Evolutionary conservation across 2,797 vertebrate genomes (phyloP), one percentile per base, ranked within the genome.

Genomic region (Epinephelus coioides): DNA sequence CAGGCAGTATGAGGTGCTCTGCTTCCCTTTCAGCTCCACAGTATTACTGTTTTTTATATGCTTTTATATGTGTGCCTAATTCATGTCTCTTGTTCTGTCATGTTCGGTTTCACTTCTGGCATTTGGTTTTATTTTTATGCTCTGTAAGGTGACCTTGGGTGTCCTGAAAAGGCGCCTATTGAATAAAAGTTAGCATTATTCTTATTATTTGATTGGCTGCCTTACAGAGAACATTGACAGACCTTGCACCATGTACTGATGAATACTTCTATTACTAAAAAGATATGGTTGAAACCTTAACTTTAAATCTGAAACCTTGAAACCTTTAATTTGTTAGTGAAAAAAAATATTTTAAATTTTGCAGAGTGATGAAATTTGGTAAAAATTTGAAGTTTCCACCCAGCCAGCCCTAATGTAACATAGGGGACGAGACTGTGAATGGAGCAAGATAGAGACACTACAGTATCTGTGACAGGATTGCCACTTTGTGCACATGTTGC

Each of bases 401-500:
- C 10, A 60, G 10, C 6, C 2, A 6, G 38, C n/a, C 50, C 43
- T n/a, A 30, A 30, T 44, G 25, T 25, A 66, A 17, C 19, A 25
- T 27, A 30, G 23, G 30, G 62, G 30, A 30, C 15, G 40, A 61
- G 54, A 40, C 12, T n/a, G 8, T 5, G 56, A 71, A 25, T 6
- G 15, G 2, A 40, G 14, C 6, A 19, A 71, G 2, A 34, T 4
- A 34, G 13, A 67, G 11, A 60, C 40, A 4, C 6, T 9, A 13
- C 15, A 53, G 27, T 18, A 3, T 49, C n/a, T 66, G 23, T 68
- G 64, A 56, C 30, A 71, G 50, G 34, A 46, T 43, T 49, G 50
- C 27, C 55, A 14, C 63, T 61, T 55, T 53, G 61, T 59, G 53
- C 19, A 25, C 46, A n/a, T 46, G 34, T 21, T 54, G 46, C 38